Percentiles rank a stretch among this genome's conserved stretches.
These are phyloP conservation scores for Gasterosteus aculeatus DNA, from an alignment of 2,113 vertebrate genomes.

Conservation along the genomic window DNA sequence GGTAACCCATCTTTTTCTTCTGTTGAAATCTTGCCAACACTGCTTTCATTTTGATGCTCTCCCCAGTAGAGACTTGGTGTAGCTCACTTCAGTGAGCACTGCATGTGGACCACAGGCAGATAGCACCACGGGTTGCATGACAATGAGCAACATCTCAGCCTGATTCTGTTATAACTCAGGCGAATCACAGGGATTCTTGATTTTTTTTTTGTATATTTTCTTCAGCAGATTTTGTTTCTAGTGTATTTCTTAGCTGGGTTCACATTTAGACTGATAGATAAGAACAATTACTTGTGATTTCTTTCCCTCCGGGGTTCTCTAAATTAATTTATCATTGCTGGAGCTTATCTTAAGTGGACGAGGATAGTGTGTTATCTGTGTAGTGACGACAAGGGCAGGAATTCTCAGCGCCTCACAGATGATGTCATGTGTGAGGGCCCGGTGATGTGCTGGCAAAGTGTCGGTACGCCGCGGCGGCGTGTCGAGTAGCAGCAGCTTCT, in stretches of 20 bases:
- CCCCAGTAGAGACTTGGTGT: constrained; percentile 36
- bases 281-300: neutral
- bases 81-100: constrained; percentile 68
- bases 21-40: constrained; percentile 28
- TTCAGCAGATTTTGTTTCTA: neutral
- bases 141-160: constrained; percentile 71
- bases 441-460: constrained; percentile 26
- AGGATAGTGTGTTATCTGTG: neutral
- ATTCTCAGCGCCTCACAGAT: constrained; percentile 30
- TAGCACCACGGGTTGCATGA: constrained; percentile 67
- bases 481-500: constrained; percentile 39
- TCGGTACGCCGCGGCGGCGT: constrained; percentile 41
- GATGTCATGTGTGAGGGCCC: constrained; percentile 44
- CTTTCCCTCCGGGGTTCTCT: constrained; percentile 1
- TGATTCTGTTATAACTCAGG: constrained; percentile 61
- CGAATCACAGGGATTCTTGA: constrained; percentile 50
- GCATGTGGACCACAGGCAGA: constrained; percentile 66
- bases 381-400: constrained; percentile 20
- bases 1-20: constrained; percentile 25
- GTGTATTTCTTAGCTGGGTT: constrained; percentile 1
- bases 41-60: constrained; percentile 55
- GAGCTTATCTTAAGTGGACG: constrained; percentile 1
- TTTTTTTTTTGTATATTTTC: neutral
- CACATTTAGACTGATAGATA: constrained; percentile 19
- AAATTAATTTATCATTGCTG: constrained; percentile 23